Evolutionary conservation across 2,888 invertebrate genomes (phyloP).

Genomic region (Tetragonisca angustula): DNA sequence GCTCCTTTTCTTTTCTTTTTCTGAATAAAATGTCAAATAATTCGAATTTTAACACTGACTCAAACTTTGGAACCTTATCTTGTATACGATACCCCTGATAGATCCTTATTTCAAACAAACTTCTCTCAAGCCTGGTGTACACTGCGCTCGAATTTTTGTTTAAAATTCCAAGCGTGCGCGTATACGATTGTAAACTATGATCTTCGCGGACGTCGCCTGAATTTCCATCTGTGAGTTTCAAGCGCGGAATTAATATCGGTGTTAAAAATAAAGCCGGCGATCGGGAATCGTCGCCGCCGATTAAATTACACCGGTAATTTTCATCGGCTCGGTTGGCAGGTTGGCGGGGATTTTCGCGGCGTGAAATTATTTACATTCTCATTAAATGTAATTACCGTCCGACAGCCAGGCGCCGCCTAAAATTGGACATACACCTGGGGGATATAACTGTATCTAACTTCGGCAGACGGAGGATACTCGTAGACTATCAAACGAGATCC

Average conservation of each 20-base stretch:
- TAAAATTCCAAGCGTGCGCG: too few species aligned
- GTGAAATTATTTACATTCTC: slow-evolving; percentile 63
- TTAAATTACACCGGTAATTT: slow-evolving; percentile 40
- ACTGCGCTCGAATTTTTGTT: too few species aligned
- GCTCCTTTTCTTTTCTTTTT: too few species aligned
- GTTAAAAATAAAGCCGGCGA: background rate
- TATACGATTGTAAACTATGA: too few species aligned
- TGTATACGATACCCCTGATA: too few species aligned
- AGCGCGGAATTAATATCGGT: slow-evolving; percentile 11
- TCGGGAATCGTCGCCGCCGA: slow-evolving; percentile 23
- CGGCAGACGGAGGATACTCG: slow-evolving; percentile 40
- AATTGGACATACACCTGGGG: slow-evolving; percentile 61
- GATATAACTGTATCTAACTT: slow-evolving; percentile 68
- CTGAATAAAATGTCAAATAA: too few species aligned
- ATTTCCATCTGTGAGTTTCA: background rate
- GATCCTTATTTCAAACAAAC: too few species aligned
- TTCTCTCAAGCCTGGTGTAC: too few species aligned
- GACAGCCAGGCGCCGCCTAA: slow-evolving; percentile 43
- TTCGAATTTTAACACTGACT: too few species aligned
- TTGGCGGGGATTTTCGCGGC: background rate
- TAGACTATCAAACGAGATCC: slow-evolving; percentile 65
- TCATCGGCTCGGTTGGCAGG: slow-evolving; percentile 16
- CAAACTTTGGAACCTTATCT: too few species aligned
- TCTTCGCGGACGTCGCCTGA: background rate
- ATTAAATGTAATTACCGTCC: slow-evolving; percentile 63